phyloP scores from a whole-genome alignment of 2,113 vertebrate genomes.

The Saccopteryx bilineata region DNA sequence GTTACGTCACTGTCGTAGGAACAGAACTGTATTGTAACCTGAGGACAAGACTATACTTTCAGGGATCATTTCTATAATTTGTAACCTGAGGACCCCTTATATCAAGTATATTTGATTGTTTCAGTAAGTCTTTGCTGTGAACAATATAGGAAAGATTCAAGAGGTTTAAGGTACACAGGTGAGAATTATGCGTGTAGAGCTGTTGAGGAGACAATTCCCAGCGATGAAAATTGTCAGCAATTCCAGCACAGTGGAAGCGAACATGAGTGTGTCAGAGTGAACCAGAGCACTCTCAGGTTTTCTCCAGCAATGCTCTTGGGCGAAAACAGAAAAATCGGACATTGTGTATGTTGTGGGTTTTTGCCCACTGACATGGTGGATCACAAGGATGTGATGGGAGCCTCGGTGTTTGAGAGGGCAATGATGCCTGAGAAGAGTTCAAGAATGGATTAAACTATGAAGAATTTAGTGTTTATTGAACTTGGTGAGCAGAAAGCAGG shows the following conservation, averaged over 20 bases:
- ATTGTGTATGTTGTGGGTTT: background rate
- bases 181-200: background rate
- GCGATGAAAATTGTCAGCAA: background rate
- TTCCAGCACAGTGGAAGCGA: background rate
- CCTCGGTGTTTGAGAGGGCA: background rate
- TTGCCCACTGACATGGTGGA: background rate
- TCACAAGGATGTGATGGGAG: background rate
- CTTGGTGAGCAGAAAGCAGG: background rate
- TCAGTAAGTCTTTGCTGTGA: background rate
- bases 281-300: background rate
- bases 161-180: background rate
- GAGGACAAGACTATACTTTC: too few relatives aligned
- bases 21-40: too few relatives aligned
- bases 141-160: background rate
- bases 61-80: too few relatives aligned
- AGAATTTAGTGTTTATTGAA: background rate
- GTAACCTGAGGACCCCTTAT: too few relatives aligned
- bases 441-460: background rate
- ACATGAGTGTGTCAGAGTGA: background rate
- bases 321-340: background rate
- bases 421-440: background rate
- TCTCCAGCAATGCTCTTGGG: background rate
- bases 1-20: too few relatives aligned
- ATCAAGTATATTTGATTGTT: background rate
- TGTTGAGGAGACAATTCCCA: background rate